Evolutionary conservation across 2,888 invertebrate genomes (phyloP), one percentile per base, ranked within the genome.

Genomic region (Luperina testacea): DNA sequence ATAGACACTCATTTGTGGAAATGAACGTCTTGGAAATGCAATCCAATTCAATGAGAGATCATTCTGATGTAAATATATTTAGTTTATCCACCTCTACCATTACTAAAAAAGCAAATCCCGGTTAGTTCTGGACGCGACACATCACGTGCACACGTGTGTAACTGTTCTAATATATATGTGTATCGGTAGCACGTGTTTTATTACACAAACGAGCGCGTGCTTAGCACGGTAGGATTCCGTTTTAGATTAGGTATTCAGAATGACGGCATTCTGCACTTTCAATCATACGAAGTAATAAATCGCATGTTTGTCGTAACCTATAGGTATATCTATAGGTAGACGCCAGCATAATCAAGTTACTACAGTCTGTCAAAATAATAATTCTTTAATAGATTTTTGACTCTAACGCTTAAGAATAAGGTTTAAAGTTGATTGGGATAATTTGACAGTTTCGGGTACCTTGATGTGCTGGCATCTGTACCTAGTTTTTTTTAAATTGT

Each of bases 141-240:
- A 27, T 82, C 77, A 82, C 83, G 83, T 80, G 80, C 13, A 38
- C n/a, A 65, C 32, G 48, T 82, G 77, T 64, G 8, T 45, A 51
- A 42, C 38, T 5, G 57, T 57, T 63, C 8, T 59, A n/a, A n/a
- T 75, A n/a, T 11, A 57, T 32, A 20, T 64, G 32, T 67, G 13
- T 75, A 53, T 61, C 48, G 13, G n/a, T 24, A 61, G 45, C 80
- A 80, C 80, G 82, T 80, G 82, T 82, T 82, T 67, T 68, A 81
- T 27, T 48, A 51, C 24, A 53, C 61, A 63, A 63, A 75, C 53
- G n/a, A 67, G 7, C 15, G 38, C 17, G 27, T 53, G 24, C 48
- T 57, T 61, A 48, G n/a, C 7, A 9, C 32, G 48, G 15, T 4
- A 57, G 38, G 20, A 45, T 53, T 45, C n/a, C 15, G 63, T 64